A percentile compares a stretch with the other conserved stretches of the same genome.
Conservation (phyloP, 2,888 invertebrate genomes). For the Drosophila paucipuncta region DNA sequence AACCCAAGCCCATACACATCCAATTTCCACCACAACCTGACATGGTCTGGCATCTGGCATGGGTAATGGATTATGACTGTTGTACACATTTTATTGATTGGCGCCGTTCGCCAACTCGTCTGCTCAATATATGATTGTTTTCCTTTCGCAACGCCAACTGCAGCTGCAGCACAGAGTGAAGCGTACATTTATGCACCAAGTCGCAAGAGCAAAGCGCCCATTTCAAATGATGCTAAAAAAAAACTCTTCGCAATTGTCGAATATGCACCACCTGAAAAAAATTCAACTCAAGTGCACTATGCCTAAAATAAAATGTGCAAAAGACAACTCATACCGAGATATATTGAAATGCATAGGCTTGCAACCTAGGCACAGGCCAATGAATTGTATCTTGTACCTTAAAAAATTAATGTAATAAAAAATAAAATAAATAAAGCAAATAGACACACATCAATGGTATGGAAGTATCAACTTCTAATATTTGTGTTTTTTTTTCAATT, state of each 20-base stretch:
- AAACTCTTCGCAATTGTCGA: conserved; percentile 41
- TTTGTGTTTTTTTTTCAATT: too few relatives aligned
- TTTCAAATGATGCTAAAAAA: conserved; percentile 22
- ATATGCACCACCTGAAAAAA: conserved; percentile 54
- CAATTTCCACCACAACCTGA: conserved; percentile 26
- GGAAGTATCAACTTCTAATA: too few relatives aligned
- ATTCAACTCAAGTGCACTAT: conserved; percentile 4
- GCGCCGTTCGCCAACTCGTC: conserved; percentile 37
- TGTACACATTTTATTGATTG: conserved; percentile 59
- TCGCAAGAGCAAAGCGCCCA: neutral
- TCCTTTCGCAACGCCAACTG: conserved; percentile 37
- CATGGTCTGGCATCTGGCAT: conserved; percentile 48
- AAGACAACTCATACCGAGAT: neutral
- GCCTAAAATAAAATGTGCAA: neutral
- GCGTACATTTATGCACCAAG: conserved; percentile 36
- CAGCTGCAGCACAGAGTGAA: conserved; percentile 28
- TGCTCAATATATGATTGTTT: conserved; percentile 70
- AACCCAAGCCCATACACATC: conserved; percentile 19
- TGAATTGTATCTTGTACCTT: neutral
- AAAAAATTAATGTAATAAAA: conserved; percentile 1
- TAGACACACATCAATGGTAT: neutral
- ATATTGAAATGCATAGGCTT: neutral
- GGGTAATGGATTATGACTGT: conserved; percentile 75
- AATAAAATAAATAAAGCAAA: neutral
- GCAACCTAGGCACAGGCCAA: neutral